Base-by-base conservation (phyloP, 2,888 invertebrate genomes). In the Heliconius hortense region DNA sequence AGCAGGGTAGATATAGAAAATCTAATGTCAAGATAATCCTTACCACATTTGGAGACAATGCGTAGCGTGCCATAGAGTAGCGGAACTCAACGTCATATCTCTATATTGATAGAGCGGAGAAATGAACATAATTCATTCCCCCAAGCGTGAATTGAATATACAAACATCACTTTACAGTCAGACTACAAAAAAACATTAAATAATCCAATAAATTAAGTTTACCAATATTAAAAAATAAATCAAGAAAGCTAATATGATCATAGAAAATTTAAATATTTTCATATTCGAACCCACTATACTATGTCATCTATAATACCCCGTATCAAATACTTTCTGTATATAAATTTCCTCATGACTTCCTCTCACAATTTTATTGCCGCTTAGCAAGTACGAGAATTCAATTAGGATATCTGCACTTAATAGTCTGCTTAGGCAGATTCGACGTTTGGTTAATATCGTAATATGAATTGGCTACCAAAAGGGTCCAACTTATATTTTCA, bases 361-460 rank as follows among this genome's bases (percentile, higher is more conserved):
- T 66, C 24, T 3, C 24, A 43, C 43, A 43, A 66, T 66, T 66
- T 66, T 66, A 66, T 66, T 66, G 39, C 39, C 66, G 66, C 66
- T 66, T 66, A 66, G 66, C 24, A 39, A 66, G 66, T 43, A 66
- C 39, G 66, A 43, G 66, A 43, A 66, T 24, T 66, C 66, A 68
- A 69, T 69, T 69, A 69, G n/a, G 66, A 66, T 69, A 56, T 69
- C 53, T 69, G 69, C 53, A 69, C 24, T 69, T 56, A 69, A 69
- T 69, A 56, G 56, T 69, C 69, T 21, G 24, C 56, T 69, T 56
- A 31, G n/a, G 69, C 53, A 69, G 66, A 69, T 69, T 69, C 35
- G n/a, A 56, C n/a, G 35, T 69, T 69, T 53, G 35, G 74, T 80
- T 77, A 79, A 79, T 79, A 80, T 79, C n/a, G 18, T 53, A 8